Base-by-base conservation (phyloP, 1,140 invertebrate genomes). In the Sycobia sp. region DNA sequence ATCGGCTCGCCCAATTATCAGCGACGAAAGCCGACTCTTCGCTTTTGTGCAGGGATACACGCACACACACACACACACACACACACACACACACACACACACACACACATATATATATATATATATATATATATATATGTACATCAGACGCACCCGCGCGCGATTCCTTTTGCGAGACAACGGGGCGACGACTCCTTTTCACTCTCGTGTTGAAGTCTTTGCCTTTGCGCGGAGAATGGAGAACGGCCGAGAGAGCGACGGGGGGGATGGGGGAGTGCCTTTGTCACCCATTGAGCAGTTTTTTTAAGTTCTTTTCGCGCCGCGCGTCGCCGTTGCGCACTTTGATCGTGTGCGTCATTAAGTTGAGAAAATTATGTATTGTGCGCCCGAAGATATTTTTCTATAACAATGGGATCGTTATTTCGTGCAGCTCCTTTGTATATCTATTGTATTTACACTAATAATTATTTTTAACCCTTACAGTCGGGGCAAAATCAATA, bases 1-100 rank as follows among this genome's bases (percentile, higher is more conserved):
- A 46, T 69, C 67, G 71, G 65, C 46, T 78, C 78, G 74, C 73
- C 79, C 79, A 81, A 81, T 81, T 81, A 81, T 75, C 78, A 73
- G 67, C 59, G 53, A 8, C 66, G 70, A 72, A 69, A 70, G 74
- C 65, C 67, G 71, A 66, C 29, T 27, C 70, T 8, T 4, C 22
- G 29, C 39, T 32, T 50, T 25, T 46, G 29, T n/a, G n/a, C n/a
- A n/a, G n/a, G n/a, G n/a, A n/a, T n/a, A n/a, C n/a, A n/a, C n/a
- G n/a, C n/a, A n/a, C n/a, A n/a, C n/a, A n/a, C n/a, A n/a, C n/a
- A n/a, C n/a, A n/a, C n/a, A n/a, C n/a, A n/a, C n/a, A n/a, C n/a
- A n/a, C n/a, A n/a, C n/a, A n/a, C n/a, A n/a, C n/a, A n/a, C n/a
- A n/a, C n/a, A n/a, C n/a, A n/a, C n/a, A n/a, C n/a, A n/a, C n/a